Percentiles rank a stretch among this genome's conserved stretches.
phyloP scores from a whole-genome alignment of 2,888 invertebrate species.

The Hirtodrosophila histrioides region DNA sequence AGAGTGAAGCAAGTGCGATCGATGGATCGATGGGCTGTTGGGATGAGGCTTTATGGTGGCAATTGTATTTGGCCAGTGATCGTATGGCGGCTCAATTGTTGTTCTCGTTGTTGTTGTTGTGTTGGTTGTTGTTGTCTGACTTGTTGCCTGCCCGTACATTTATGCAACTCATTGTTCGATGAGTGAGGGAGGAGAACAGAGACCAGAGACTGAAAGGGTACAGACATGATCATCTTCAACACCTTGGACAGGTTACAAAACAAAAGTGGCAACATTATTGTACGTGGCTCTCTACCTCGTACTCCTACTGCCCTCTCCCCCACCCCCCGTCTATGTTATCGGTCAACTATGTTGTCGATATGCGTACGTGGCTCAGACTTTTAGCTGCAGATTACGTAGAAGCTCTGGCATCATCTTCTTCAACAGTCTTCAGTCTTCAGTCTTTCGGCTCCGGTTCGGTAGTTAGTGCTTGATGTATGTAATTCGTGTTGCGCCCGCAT shows the following conservation, averaged over 20 bases:
- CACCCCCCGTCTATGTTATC: slow-evolving; percentile 44
- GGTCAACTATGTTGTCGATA: slow-evolving; percentile 59
- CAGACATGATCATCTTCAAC: slow-evolving; percentile 84
- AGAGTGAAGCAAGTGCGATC: slow-evolving; percentile 43
- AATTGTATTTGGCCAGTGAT: slow-evolving; percentile 76
- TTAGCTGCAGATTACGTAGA: slow-evolving; percentile 74
- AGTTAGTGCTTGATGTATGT: slow-evolving; percentile 77
- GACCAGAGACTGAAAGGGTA: slow-evolving; percentile 27
- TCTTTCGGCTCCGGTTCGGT: slow-evolving; percentile 59
- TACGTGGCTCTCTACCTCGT: slow-evolving; percentile 53
- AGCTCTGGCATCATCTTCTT: slow-evolving; percentile 15
- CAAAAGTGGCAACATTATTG: slow-evolving; percentile 83
- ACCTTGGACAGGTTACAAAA: slow-evolving; percentile 84
- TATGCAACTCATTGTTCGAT: slow-evolving; percentile 76
- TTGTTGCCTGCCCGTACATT: slow-evolving; percentile 66
- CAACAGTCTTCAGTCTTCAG: neutral
- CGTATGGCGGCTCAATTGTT: slow-evolving; percentile 75
- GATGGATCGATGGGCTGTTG: slow-evolving; percentile 56
- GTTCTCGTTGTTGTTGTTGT: slow-evolving; percentile 39
- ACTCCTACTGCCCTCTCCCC: neutral
- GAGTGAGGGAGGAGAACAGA: slow-evolving; percentile 29
- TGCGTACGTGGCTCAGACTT: slow-evolving; percentile 67
- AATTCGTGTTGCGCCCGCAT: slow-evolving; percentile 78
- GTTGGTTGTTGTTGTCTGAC: slow-evolving; percentile 20
- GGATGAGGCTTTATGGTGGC: slow-evolving; percentile 74